phyloP scores from a whole-genome alignment of 2,797 vertebrate species.

The Amblyraja radiata region DNA sequence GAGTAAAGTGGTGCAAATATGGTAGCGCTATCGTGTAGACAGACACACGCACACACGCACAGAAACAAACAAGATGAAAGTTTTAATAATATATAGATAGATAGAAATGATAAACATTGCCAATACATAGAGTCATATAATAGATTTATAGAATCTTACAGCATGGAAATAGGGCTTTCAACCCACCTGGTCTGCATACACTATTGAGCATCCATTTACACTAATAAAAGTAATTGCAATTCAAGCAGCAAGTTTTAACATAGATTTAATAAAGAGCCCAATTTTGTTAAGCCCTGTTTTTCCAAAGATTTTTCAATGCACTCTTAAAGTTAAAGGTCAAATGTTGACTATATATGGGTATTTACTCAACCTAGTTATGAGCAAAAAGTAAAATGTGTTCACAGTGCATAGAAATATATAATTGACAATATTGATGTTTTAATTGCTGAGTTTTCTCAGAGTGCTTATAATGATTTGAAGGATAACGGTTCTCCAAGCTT shows the following conservation, averaged over 20 bases:
- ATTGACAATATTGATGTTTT: neutral
- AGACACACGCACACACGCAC: no score
- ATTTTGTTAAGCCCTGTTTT: neutral
- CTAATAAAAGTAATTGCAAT: no score
- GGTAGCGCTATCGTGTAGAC: no score
- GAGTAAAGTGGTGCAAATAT: no score
- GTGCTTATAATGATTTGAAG: conserved; percentile 39
- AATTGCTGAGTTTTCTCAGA: neutral
- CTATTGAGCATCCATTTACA: no score
- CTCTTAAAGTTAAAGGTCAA: neutral
- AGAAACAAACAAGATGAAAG: no score
- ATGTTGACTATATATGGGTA: neutral
- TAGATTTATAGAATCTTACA: no score
- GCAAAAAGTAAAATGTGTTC: neutral
- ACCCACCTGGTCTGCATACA: no score
- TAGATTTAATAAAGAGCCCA: neutral
- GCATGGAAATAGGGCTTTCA: no score
- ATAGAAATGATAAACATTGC: conserved; percentile 47
- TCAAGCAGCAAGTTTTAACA: neutral
- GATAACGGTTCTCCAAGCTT: conserved; percentile 42
- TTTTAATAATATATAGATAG: no score
- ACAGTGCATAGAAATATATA: conserved; percentile 12
- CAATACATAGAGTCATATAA: conserved; percentile 31
- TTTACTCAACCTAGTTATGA: no score
- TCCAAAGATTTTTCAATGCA: neutral